Conservation (phyloP, 2,797 vertebrate genomes). For the Cryptoprocta ferox region DNA sequence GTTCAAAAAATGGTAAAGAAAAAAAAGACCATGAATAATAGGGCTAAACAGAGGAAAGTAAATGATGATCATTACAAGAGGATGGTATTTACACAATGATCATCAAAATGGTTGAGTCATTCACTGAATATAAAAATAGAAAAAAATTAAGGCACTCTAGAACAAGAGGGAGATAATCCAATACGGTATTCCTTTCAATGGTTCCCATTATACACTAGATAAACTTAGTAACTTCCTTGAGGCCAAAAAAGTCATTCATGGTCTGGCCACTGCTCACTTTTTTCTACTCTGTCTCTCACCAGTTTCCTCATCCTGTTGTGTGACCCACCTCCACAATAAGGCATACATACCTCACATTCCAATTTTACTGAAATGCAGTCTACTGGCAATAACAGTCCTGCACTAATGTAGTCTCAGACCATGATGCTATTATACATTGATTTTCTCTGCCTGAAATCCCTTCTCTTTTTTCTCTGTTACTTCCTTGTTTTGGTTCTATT, state of each 20-base stretch:
- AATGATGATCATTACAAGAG: not conserved
- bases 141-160: not conserved
- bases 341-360: not conserved
- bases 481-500: not conserved
- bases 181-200: not conserved
- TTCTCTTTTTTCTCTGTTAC: not conserved
- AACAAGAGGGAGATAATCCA: not conserved
- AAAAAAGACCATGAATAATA: not conserved
- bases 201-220: not conserved
- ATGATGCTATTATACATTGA: not conserved
- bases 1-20: not conserved
- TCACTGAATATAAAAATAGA: not conserved
- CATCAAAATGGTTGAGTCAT: not conserved
- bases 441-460: not conserved
- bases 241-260: not conserved
- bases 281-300: not conserved
- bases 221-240: not conserved
- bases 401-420: not conserved
- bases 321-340: not conserved
- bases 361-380: not conserved
- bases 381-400: not conserved
- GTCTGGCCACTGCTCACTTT: not conserved
- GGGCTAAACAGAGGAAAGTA: not conserved
- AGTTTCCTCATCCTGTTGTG: not conserved
- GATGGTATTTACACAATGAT: not conserved